Evolutionary conservation across 2,113 vertebrate species (phyloP).

Genomic region (Cromileptes altivelis): DNA sequence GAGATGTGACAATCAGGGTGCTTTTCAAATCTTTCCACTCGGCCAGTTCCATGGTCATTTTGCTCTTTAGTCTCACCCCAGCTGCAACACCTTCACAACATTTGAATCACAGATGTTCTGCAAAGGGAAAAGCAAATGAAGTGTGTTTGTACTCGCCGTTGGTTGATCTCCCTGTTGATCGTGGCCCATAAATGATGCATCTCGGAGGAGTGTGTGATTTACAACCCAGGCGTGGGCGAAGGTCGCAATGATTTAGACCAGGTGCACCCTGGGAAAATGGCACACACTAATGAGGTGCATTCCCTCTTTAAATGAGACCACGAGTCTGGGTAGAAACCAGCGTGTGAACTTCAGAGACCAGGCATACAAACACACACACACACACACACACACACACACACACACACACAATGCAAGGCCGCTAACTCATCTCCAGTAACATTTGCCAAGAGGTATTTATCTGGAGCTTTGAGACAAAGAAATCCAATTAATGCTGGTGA

Average conservation of each 20-base stretch:
- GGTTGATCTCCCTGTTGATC: constrained; percentile 46
- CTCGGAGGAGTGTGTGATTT: constrained; percentile 64
- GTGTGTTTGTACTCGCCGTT: not conserved
- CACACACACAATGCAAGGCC: not conserved
- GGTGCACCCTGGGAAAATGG: constrained; percentile 72
- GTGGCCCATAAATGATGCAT: constrained; percentile 57
- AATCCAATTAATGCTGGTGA: constrained; percentile 16
- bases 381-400: not conserved
- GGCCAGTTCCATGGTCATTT: constrained; percentile 38
- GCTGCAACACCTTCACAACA: not conserved
- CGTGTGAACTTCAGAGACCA: constrained; percentile 60
- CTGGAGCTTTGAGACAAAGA: constrained; percentile 27
- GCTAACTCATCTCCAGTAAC: constrained; percentile 14
- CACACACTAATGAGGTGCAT: constrained; percentile 77
- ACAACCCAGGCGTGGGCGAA: constrained; percentile 63
- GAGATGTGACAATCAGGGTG: constrained; percentile 28
- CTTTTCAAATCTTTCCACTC: constrained; percentile 33
- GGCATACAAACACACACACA: constrained; percentile 19
- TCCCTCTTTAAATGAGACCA: constrained; percentile 73
- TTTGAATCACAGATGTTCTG: constrained; percentile 1
- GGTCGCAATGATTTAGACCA: constrained; percentile 69
- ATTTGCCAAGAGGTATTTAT: constrained; percentile 20
- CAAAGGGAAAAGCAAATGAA: constrained; percentile 49
- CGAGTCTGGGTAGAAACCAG: constrained; percentile 55
- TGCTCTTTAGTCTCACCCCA: constrained; percentile 4